These are phyloP conservation scores for Caloenas nicobarica DNA, from an alignment of 2,113 vertebrate species.

Conservation along the genomic window DNA sequence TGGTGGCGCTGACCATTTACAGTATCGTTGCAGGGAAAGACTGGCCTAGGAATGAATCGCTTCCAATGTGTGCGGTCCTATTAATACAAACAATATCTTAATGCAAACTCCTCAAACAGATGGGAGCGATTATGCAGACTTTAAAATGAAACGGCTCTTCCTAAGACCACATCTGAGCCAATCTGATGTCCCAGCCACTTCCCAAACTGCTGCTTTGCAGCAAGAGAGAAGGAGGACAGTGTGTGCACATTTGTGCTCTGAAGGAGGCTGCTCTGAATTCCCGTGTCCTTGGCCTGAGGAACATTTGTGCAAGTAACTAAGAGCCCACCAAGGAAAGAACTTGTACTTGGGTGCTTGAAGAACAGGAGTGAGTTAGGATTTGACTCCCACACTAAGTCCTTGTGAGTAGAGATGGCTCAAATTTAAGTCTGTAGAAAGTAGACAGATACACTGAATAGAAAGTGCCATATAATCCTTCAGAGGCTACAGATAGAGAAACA, in stretches of 20 bases:
- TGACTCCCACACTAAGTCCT: background rate
- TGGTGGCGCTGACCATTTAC: conserved; percentile 55
- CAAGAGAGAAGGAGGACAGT: accelerated
- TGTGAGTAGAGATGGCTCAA: background rate
- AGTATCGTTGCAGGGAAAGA: conserved; percentile 47
- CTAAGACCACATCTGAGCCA: background rate
- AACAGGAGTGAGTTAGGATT: background rate
- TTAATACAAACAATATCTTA: conserved; percentile 40
- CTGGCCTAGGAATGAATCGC: background rate
- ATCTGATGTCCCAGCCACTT: background rate
- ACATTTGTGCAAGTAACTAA: background rate
- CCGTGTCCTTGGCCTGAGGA: background rate
- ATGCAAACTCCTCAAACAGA: background rate
- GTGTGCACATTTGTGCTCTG: background rate
- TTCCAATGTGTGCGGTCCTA: conserved; percentile 27
- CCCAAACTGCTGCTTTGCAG: background rate
- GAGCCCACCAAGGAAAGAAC: background rate
- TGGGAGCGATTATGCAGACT: background rate
- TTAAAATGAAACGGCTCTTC: background rate
- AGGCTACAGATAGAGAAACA: background rate
- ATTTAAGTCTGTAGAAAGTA: background rate
- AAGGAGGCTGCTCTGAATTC: background rate
- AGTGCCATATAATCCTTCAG: background rate
- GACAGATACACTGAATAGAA: background rate
- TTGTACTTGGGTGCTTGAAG: background rate